A percentile compares a stretch with the other conserved stretches of the same genome.
phyloP scores from a whole-genome alignment of 1,140 invertebrate genomes.

The Ooceraea biroi region DNA sequence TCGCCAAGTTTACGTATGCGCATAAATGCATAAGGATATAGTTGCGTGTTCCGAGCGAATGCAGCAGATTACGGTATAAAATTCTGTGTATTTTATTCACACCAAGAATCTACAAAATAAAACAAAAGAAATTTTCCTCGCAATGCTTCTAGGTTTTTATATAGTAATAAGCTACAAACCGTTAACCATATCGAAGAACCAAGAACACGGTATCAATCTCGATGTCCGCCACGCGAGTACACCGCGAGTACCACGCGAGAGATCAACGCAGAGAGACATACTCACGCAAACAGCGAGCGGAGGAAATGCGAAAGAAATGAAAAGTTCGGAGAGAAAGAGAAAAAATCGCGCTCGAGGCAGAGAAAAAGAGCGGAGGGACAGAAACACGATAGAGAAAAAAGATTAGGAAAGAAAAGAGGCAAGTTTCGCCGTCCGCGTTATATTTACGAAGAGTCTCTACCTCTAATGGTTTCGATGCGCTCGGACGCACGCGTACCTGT shows the following conservation, averaged over 20 bases:
- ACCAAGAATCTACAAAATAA: too few relatives aligned
- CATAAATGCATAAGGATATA: conserved; percentile 30
- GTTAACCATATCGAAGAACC: too few relatives aligned
- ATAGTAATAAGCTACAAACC: too few relatives aligned
- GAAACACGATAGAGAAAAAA: conserved; percentile 57
- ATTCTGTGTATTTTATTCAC: too few relatives aligned
- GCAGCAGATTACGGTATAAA: conserved; percentile 32
- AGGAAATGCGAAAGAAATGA: conserved; percentile 22
- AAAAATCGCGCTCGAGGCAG: background rate
- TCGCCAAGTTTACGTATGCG: background rate
- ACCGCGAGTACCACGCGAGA: too few relatives aligned
- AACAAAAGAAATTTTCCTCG: too few relatives aligned
- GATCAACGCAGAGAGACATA: too few relatives aligned
- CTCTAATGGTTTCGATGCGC: conserved; percentile 84
- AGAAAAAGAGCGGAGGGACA: conserved; percentile 50
- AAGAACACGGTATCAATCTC: too few relatives aligned
- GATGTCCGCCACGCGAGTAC: too few relatives aligned
- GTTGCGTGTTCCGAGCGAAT: background rate
- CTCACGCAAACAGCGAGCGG: background rate
- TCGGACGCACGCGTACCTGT: conserved; percentile 76
- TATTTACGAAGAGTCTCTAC: conserved; percentile 81
- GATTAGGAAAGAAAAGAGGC: conserved; percentile 62
- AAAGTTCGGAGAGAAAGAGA: conserved; percentile 62
- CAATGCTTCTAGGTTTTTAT: too few relatives aligned
- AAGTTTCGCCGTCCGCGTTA: conserved; percentile 76